These are phyloP conservation scores for Apistogramma diplotaenia DNA, from an alignment of 2,113 vertebrate genomes.

Conservation along the genomic window DNA sequence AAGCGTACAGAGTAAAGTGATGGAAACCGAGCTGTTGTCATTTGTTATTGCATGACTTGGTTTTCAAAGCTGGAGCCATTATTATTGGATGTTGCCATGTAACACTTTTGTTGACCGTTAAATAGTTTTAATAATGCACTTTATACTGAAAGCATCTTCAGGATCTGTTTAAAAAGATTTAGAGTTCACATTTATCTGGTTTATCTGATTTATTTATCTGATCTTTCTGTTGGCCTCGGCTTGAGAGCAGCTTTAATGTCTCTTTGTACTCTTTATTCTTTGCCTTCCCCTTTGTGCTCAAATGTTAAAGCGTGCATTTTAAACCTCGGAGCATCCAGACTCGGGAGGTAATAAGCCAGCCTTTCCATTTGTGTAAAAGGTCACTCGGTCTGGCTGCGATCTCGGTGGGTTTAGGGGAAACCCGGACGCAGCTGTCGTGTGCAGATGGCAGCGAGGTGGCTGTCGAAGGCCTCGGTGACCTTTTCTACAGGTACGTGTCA, in stretches of 20 bases:
- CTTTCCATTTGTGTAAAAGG: constrained; percentile 35
- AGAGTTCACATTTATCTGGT: background rate
- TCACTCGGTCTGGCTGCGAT: constrained; percentile 11
- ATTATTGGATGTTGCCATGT: background rate
- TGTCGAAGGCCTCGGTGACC: constrained; percentile 1
- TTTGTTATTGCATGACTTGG: background rate
- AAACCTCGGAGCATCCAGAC: background rate
- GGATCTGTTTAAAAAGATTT: background rate
- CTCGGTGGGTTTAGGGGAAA: background rate
- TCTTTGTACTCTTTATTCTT: background rate
- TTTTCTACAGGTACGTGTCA: constrained; percentile 53
- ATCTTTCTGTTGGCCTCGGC: background rate
- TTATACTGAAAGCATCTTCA: background rate
- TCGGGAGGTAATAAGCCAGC: background rate
- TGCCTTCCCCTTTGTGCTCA: background rate
- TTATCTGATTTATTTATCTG: background rate
- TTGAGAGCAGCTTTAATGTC: background rate
- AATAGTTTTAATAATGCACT: background rate
- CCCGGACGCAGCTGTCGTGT: constrained; percentile 12
- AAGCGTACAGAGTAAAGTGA: background rate
- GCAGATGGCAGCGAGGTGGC: constrained; percentile 39
- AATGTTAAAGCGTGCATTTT: background rate
- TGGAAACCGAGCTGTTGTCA: background rate
- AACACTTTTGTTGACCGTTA: background rate
- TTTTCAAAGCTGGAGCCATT: background rate